Evolutionary conservation across 2,888 invertebrate species (phyloP).

Genomic region (Andrena praecox): DNA sequence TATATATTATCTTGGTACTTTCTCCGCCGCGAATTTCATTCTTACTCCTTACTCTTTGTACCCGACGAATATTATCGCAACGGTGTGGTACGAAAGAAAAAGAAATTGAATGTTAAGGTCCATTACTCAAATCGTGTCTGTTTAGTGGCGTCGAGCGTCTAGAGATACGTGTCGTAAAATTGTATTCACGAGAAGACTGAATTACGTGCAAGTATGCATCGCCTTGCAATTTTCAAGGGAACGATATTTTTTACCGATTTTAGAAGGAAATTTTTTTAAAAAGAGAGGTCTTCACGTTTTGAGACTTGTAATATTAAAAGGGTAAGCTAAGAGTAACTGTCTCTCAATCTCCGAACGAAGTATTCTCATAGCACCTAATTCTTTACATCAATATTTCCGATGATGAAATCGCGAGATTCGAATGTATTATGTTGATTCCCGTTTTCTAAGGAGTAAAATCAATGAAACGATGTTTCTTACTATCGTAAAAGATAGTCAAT

Average conservation of each 20-base stretch:
- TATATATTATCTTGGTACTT: conserved; percentile 18
- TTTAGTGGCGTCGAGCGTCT: background rate
- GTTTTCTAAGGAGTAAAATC: background rate
- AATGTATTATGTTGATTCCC: background rate
- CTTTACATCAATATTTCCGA: conserved; percentile 15
- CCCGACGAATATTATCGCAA: conserved; percentile 31
- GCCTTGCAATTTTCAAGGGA: conserved; percentile 33
- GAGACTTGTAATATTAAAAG: conserved; percentile 5
- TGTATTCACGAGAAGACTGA: conserved; percentile 66
- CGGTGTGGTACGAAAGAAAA: background rate
- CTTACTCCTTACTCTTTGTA: conserved; percentile 17
- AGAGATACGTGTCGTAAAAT: conserved; percentile 39
- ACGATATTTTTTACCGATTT: conserved; percentile 26
- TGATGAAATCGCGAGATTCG: conserved; percentile 1
- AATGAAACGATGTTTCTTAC: conserved; percentile 7
- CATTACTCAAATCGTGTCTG: background rate
- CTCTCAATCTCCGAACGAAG: background rate
- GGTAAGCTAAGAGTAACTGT: background rate
- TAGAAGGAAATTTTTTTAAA: conserved; percentile 23
- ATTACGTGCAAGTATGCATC: conserved; percentile 43
- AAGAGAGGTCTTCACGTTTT: conserved; percentile 31
- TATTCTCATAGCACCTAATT: background rate
- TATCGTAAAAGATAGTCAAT: background rate
- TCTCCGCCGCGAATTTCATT: conserved; percentile 35
- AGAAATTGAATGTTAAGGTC: conserved; percentile 5